Evolutionary conservation across 1,140 invertebrate genomes (phyloP).

Genomic region (Maconellicoccus hirsutus): DNA sequence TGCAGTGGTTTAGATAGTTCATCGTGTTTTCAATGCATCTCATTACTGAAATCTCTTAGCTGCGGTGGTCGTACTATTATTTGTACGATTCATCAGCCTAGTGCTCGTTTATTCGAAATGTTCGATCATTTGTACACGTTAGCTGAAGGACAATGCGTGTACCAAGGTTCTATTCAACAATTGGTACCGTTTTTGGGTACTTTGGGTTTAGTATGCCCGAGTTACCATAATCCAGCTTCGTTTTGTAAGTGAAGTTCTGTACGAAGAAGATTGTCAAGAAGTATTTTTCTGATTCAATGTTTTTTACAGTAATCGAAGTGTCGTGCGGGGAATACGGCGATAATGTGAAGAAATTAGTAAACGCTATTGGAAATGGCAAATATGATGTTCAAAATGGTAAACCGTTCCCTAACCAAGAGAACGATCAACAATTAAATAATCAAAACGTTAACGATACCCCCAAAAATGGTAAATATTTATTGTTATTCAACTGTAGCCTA

Average conservation of each 20-base stretch:
- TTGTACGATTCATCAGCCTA: conserved; percentile 94
- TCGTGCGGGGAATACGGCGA: conserved; percentile 91
- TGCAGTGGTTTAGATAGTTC: conserved; percentile 81
- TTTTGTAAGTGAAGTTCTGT: conserved; percentile 52
- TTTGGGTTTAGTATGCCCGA: conserved; percentile 69
- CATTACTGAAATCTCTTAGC: conserved; percentile 66
- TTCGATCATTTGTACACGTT: conserved; percentile 91
- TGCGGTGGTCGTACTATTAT: conserved; percentile 80
- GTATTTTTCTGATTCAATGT: background rate
- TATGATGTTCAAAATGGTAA: conserved; percentile 55
- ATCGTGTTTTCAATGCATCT: conserved; percentile 77
- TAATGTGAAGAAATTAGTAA: conserved; percentile 68
- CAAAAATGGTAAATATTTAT: conserved; percentile 28
- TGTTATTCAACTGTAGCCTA: too few relatives aligned
- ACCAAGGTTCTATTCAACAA: conserved; percentile 59
- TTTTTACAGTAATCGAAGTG: conserved; percentile 68
- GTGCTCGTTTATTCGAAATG: conserved; percentile 87
- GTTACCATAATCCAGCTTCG: conserved; percentile 92
- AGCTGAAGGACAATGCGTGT: conserved; percentile 75
- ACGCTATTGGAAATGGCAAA: conserved; percentile 71
- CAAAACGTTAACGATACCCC: conserved; percentile 43
- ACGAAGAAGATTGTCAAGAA: conserved; percentile 4
- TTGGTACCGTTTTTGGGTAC: conserved; percentile 71
- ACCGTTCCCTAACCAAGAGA: conserved; percentile 41
- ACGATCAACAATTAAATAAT: conserved; percentile 48